Evolutionary conservation across 2,797 vertebrate genomes (phyloP).

Genomic region (Hydrolagus colliei): DNA sequence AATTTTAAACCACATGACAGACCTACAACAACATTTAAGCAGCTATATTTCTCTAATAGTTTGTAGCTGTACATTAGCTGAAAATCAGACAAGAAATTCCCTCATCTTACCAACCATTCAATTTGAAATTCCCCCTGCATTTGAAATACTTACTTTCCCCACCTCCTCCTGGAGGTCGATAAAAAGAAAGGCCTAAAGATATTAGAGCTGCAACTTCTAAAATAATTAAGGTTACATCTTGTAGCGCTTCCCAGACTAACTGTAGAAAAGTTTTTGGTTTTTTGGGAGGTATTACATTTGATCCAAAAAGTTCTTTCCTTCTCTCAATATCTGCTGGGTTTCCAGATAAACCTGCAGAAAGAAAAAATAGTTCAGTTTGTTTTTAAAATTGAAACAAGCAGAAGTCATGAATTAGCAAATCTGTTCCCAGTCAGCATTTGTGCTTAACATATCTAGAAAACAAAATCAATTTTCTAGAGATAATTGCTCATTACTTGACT

Average conservation of each 20-base stretch:
- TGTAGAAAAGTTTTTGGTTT: slow-evolving; percentile 99
- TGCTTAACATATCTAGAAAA: too few species aligned
- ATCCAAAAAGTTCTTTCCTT: slow-evolving; percentile 86
- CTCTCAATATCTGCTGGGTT: slow-evolving; percentile 90
- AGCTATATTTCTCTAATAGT: too few species aligned
- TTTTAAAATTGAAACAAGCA: slow-evolving; percentile 1
- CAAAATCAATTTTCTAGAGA: too few species aligned
- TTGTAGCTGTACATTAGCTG: too few species aligned
- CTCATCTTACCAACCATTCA: not conserved
- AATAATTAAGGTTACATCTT: slow-evolving; percentile 98
- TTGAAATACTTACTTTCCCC: slow-evolving; percentile 69
- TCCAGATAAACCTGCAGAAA: slow-evolving; percentile 83
- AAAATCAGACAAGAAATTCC: too few species aligned
- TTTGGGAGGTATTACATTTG: slow-evolving; percentile 99
- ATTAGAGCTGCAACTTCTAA: slow-evolving; percentile 98
- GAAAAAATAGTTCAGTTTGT: slow-evolving; percentile 33
- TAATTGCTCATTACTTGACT: too few species aligned
- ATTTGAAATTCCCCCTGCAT: slow-evolving; percentile 26
- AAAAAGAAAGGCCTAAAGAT: slow-evolving; percentile 99
- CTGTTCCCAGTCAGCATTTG: too few species aligned
- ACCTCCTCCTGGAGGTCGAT: slow-evolving; percentile 83
- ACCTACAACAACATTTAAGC: too few species aligned
- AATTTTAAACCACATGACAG: too few species aligned
- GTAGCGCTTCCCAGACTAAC: slow-evolving; percentile 99
- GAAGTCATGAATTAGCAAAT: not conserved